These are phyloP conservation scores for Camptogramma bilineatum DNA, from an alignment of 2,888 invertebrate genomes.

Conservation along the genomic window DNA sequence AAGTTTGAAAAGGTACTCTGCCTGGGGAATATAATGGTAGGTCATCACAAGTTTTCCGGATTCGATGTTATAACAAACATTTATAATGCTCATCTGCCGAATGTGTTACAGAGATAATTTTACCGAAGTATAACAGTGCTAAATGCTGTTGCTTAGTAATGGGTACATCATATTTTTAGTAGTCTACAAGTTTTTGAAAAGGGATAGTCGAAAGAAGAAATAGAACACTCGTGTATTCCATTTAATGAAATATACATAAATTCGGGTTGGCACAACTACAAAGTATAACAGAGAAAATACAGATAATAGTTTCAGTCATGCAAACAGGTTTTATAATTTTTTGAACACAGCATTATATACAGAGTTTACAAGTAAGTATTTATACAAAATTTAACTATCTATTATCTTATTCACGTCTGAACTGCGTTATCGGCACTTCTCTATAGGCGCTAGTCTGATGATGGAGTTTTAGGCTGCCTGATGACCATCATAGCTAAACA, in stretches of 20 bases:
- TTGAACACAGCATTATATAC: constrained; percentile 32
- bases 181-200: constrained; percentile 1
- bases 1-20: constrained; percentile 11
- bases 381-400: constrained; percentile 45
- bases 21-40: constrained; percentile 10
- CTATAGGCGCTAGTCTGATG: neutral
- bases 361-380: constrained; percentile 38
- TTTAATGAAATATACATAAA: constrained; percentile 83
- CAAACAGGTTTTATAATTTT: constrained; percentile 19
- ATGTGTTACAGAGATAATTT: neutral
- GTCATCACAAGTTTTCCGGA: constrained; percentile 1
- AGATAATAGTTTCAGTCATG: constrained; percentile 56
- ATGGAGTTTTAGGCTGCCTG: neutral
- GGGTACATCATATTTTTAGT: neutral
- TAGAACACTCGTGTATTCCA: constrained; percentile 61
- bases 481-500: neutral
- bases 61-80: constrained; percentile 5
- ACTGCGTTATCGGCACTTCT: neutral
- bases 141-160: neutral
- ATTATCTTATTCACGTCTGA: constrained; percentile 18
- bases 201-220: constrained; percentile 31
- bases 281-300: constrained; percentile 76
- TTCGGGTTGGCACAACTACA: constrained; percentile 84
- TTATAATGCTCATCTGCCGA: neutral
- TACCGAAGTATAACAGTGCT: neutral